Evolutionary conservation across 2,888 invertebrate genomes (phyloP), one percentile per base, ranked within the genome.

Genomic region (Drosophila mettleri): DNA sequence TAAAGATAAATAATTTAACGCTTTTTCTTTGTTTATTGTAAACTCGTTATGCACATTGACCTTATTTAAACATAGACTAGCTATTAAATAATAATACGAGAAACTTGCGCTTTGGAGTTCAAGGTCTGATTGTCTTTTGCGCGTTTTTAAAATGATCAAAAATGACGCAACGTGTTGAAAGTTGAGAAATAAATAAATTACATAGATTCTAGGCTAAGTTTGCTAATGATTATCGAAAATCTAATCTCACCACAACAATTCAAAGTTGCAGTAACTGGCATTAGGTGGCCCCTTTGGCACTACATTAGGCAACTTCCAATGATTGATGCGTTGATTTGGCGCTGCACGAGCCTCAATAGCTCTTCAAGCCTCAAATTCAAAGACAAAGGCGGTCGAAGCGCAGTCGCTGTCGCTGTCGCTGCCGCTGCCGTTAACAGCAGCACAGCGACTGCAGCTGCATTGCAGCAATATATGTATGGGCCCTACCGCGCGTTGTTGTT

Each of bases 311-410:
- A 84, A 84, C 57, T 27, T 27, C 41, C 55, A 65, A 69, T 88
- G 84, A 84, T 86, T 88, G 84, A 84, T 86, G 86, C 78, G 75
- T 80, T 80, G 72, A 77, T 79, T 87, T 82, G 65, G 77, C 69
- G 69, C 51, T 78, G 70, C 59, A 55, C 46, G 63, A 69, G 84
- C 63, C 74, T 81, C 78, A 75, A 75, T 63, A 69, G 74, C 74
- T 75, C 78, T 75, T 63, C 59, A 75, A 78, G 78, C 60, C 53
- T 75, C 38, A 64, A 71, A 72, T 53, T 60, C 74, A 74, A 73
- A 75, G 74, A 72, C 73, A 75, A 75, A 75, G 52, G 22, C 74
- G 38, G 58, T 24, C 20, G 58, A 49, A 53, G 53, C 20, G 58
- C 53, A 53, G 53, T 38, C 38, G 53, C 24, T 18, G 58, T 14